Conservation (phyloP, 2,888 invertebrate species). For the Hetaerina titia region DNA sequence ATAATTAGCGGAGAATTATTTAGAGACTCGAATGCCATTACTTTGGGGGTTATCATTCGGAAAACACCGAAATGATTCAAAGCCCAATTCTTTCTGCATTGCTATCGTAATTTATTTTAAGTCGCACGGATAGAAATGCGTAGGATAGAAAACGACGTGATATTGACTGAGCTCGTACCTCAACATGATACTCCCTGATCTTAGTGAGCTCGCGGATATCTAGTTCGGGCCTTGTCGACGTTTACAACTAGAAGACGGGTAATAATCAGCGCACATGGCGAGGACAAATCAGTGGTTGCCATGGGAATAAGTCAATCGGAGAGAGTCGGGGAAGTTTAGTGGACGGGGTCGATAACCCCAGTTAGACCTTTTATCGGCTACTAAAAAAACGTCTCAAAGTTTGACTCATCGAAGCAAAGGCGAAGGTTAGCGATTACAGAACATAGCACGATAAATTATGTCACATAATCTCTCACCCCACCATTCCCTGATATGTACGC, state of each 20-base stretch:
- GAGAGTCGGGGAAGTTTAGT: not conserved
- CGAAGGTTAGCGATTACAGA: constrained; percentile 22
- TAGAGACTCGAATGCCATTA: no score
- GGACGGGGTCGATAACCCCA: constrained; percentile 52
- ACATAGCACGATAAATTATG: constrained; percentile 49
- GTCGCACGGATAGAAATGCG: no score
- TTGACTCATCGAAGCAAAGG: constrained; percentile 48
- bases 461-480: not conserved
- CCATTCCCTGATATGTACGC: not conserved
- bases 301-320: constrained; percentile 49
- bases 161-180: no score
- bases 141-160: no score
- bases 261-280: not conserved
- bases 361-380: constrained; percentile 50
- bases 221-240: no score
- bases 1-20: no score
- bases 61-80: no score
- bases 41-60: no score
- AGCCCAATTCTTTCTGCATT: no score
- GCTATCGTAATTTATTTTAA: no score
- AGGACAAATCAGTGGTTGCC: constrained; percentile 22
- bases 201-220: no score
- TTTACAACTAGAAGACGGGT: not conserved
- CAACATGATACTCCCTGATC: no score
- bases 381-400: not conserved